Conservation (phyloP, 2,797 vertebrate species). For the Austrolebias charrua region DNA sequence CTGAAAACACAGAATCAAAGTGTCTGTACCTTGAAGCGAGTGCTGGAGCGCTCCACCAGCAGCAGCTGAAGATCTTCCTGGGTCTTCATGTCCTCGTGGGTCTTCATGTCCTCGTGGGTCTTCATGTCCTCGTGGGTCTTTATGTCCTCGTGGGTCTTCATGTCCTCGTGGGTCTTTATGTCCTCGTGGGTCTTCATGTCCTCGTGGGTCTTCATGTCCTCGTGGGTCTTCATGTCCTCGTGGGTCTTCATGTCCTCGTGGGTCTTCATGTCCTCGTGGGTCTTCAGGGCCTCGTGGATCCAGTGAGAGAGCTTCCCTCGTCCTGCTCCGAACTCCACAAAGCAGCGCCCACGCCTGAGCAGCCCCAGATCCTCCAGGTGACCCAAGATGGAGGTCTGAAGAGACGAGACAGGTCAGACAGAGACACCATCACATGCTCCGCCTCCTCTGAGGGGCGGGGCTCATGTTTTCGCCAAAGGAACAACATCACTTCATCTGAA, state of each 20-base stretch:
- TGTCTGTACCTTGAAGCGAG: conserved; percentile 88
- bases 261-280: conserved; percentile 63
- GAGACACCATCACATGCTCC: background rate
- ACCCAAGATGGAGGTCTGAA: conserved; percentile 92
- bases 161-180: conserved; percentile 88
- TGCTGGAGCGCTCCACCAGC: conserved; percentile 91
- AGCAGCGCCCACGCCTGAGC: conserved; percentile 85
- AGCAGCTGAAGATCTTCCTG: conserved; percentile 84
- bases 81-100: conserved; percentile 34
- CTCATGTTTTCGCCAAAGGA: background rate
- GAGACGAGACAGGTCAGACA: conserved; percentile 22
- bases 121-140: conserved; percentile 88
- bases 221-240: conserved; percentile 33
- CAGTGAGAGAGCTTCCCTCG: conserved; percentile 95
- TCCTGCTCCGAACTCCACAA: conserved; percentile 96
- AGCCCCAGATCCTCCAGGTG: conserved; percentile 88
- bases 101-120: conserved; percentile 50
- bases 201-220: conserved; percentile 48
- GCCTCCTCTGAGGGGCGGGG: background rate
- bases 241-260: no score
- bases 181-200: conserved; percentile 77
- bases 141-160: conserved; percentile 74
- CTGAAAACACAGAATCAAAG: background rate
- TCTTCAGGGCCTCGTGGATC: conserved; percentile 88
- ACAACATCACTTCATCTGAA: background rate